phyloP scores from a whole-genome alignment of 2,888 invertebrate genomes.

The Mythimna loreyi region DNA sequence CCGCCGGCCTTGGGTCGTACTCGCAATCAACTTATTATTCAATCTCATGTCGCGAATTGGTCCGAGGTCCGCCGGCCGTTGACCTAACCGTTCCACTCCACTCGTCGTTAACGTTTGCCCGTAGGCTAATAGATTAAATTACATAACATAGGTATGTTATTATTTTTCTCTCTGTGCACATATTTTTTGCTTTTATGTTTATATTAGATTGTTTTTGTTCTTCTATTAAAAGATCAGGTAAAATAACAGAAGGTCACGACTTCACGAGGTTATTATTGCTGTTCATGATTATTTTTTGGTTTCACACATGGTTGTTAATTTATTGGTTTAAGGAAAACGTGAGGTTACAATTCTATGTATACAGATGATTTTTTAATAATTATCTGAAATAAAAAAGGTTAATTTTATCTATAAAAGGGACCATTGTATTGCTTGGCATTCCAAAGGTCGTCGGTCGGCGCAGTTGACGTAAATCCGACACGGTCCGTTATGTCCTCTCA shows the following conservation, averaged over 20 bases:
- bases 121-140: constrained; percentile 69
- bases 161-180: constrained; percentile 48
- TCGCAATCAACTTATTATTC: constrained; percentile 90
- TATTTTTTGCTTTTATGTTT: constrained; percentile 30
- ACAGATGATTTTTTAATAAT: neutral
- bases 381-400: constrained; percentile 7
- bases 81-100: constrained; percentile 82
- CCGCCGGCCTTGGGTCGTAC: constrained; percentile 86
- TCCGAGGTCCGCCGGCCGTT: constrained; percentile 87
- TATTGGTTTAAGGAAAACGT: neutral
- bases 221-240: constrained; percentile 14
- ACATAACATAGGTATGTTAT: constrained; percentile 60
- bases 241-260: constrained; percentile 27
- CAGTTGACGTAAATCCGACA: constrained; percentile 86
- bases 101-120: constrained; percentile 71
- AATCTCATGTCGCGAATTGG: constrained; percentile 91
- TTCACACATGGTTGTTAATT: constrained; percentile 8
- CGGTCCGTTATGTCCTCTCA: constrained; percentile 87
- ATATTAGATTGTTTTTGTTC: constrained; percentile 26
- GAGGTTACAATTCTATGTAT: neutral
- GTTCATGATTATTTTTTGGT: constrained; percentile 16
- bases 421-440: constrained; percentile 65
- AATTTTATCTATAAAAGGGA: constrained; percentile 37
- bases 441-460: constrained; percentile 80
- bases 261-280: constrained; percentile 7